Percentiles rank a stretch among this genome's conserved stretches.
These are phyloP conservation scores for Apoderus coryli DNA, from an alignment of 2,888 invertebrate genomes.

Conservation along the genomic window DNA sequence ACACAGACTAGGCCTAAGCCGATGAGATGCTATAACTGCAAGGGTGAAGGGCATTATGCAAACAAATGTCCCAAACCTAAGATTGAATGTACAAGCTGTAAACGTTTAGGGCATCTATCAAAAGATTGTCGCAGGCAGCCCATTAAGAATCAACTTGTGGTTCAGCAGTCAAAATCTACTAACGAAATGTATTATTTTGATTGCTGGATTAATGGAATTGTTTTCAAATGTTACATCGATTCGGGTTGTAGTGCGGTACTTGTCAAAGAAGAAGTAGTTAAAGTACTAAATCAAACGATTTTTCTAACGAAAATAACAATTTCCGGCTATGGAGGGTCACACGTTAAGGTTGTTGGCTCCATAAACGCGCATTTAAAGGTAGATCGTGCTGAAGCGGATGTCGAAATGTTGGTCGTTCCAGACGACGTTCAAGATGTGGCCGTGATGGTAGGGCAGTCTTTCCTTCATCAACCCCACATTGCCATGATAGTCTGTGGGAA, in stretches of 20 bases:
- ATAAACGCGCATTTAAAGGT: too few species aligned
- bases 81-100: background rate
- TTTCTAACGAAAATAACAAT: too few species aligned
- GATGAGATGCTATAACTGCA: constrained; percentile 3
- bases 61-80: constrained; percentile 4
- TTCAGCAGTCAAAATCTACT: background rate
- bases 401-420: too few species aligned
- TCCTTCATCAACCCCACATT: too few species aligned
- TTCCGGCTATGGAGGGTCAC: too few species aligned
- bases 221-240: constrained; percentile 11
- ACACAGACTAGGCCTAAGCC: too few species aligned
- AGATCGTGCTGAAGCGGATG: too few species aligned
- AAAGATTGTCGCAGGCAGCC: background rate
- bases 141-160: background rate
- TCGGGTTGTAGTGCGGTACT: constrained; percentile 12
- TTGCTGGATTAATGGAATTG: constrained; percentile 8
- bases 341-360: too few species aligned
- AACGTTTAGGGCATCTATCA: background rate
- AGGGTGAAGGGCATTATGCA: constrained; percentile 1
- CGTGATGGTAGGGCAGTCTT: too few species aligned
- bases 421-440: too few species aligned
- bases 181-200: constrained; percentile 10
- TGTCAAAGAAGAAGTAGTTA: constrained; percentile 7
- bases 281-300: constrained; percentile 1
- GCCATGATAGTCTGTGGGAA: too few species aligned